A percentile compares a stretch with the other conserved stretches of the same genome.
These are phyloP conservation scores for Lasioglossum vierecki DNA, from an alignment of 2,888 invertebrate species.

Conservation along the genomic window DNA sequence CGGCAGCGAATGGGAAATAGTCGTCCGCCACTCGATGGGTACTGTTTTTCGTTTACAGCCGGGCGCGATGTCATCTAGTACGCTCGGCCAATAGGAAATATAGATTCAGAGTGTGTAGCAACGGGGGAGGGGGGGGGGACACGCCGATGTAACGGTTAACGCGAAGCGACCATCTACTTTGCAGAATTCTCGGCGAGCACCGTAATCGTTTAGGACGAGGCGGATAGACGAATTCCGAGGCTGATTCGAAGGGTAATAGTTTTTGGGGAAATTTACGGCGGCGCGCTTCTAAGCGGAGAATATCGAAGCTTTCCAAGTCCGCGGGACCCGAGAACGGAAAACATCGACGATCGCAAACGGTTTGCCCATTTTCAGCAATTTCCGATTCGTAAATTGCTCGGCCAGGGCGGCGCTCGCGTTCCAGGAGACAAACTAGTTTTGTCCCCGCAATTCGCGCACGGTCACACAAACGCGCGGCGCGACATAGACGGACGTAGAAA, in stretches of 20 bases:
- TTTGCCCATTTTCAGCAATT: constrained; percentile 60
- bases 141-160: neutral
- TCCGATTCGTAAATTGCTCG: constrained; percentile 57
- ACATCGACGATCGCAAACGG: constrained; percentile 52
- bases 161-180: neutral
- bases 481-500: neutral
- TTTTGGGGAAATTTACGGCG: constrained; percentile 22
- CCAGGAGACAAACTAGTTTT: constrained; percentile 54
- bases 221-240: neutral
- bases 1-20: neutral
- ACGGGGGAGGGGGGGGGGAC: no score
- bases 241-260: constrained; percentile 31
- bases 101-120: neutral
- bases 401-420: constrained; percentile 23
- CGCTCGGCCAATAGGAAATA: neutral
- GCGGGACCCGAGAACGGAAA: constrained; percentile 46
- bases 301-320: constrained; percentile 25
- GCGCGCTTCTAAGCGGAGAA: neutral
- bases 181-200: neutral
- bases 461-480: neutral
- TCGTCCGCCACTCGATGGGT: neutral
- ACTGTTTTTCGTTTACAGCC: neutral
- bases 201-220: neutral
- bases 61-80: neutral
- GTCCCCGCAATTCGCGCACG: constrained; percentile 33